phyloP scores from a whole-genome alignment of 2,888 invertebrate species.

The Conistra vaccinii region DNA sequence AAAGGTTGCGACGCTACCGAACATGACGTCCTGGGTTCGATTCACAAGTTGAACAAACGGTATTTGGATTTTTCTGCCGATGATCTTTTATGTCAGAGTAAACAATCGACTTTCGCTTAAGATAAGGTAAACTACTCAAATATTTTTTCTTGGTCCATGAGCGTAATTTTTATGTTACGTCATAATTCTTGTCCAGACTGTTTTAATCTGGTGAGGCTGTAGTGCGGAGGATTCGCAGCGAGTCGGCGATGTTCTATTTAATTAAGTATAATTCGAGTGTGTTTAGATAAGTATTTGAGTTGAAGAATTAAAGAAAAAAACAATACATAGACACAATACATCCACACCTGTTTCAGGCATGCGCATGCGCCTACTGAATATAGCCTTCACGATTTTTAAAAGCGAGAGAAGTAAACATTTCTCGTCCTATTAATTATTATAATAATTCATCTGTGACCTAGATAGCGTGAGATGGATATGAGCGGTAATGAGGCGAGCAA shows the following conservation, averaged over 20 bases:
- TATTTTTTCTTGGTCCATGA: too few relatives aligned
- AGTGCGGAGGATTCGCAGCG: slow-evolving; percentile 13
- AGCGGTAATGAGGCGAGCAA: too few relatives aligned
- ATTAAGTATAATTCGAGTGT: slow-evolving; percentile 31
- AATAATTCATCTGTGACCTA: not conserved
- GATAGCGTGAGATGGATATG: not conserved
- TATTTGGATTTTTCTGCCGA: too few relatives aligned
- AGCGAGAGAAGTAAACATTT: not conserved
- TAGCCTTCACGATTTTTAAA: not conserved
- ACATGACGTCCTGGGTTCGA: not conserved
- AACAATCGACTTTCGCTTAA: not conserved
- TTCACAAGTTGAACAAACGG: not conserved
- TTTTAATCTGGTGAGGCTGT: not conserved
- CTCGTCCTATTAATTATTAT: not conserved
- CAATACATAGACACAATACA: too few relatives aligned
- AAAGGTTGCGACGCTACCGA: too few relatives aligned
- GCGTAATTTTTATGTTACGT: not conserved
- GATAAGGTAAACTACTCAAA: not conserved
- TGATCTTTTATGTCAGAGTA: too few relatives aligned
- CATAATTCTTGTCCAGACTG: slow-evolving; percentile 9
- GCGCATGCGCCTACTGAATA: too few relatives aligned
- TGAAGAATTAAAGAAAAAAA: not conserved
- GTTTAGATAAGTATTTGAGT: not conserved
- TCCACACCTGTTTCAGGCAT: too few relatives aligned
- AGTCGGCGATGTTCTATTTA: slow-evolving; percentile 40